phyloP scores from a whole-genome alignment of 2,888 invertebrate genomes.

The Gymnosoma rotundatum region DNA sequence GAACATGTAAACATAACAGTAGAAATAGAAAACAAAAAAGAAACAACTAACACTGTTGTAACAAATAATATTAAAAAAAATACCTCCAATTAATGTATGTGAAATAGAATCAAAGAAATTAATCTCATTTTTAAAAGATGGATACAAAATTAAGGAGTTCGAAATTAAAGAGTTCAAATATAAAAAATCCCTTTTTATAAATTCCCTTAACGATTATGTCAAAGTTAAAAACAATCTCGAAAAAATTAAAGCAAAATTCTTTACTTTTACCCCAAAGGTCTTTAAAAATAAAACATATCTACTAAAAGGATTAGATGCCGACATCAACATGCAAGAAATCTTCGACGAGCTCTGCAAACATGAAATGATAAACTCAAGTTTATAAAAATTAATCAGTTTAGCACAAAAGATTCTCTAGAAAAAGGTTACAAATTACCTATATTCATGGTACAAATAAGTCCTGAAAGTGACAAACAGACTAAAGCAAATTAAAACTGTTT shows the following conservation, averaged over 20 bases:
- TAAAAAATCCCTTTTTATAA: not conserved
- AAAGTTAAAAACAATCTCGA: slow-evolving; percentile 15
- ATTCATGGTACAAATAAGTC: slow-evolving; percentile 16
- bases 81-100: slow-evolving; percentile 21
- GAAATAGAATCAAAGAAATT: slow-evolving; percentile 16
- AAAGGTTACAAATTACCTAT: slow-evolving; percentile 5
- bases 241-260: slow-evolving; percentile 13
- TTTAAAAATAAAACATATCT: slow-evolving; percentile 15
- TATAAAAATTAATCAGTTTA: slow-evolving; percentile 15
- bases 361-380: slow-evolving; percentile 25
- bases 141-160: not conserved
- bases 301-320: slow-evolving; percentile 14
- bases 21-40: no score
- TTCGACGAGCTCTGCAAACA: not conserved
- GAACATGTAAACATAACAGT: no score
- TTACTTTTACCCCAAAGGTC: slow-evolving; percentile 16
- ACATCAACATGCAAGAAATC: not conserved
- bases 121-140: slow-evolving; percentile 18
- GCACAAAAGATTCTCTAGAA: slow-evolving; percentile 4
- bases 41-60: no score
- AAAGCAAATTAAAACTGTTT: not conserved
- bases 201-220: not conserved
- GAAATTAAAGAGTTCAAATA: not conserved
- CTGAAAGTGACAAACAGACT: slow-evolving; percentile 14
- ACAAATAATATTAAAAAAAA: not conserved